phyloP scores from a whole-genome alignment of 2,888 invertebrate genomes.

The Teleogryllus oceanicus region DNA sequence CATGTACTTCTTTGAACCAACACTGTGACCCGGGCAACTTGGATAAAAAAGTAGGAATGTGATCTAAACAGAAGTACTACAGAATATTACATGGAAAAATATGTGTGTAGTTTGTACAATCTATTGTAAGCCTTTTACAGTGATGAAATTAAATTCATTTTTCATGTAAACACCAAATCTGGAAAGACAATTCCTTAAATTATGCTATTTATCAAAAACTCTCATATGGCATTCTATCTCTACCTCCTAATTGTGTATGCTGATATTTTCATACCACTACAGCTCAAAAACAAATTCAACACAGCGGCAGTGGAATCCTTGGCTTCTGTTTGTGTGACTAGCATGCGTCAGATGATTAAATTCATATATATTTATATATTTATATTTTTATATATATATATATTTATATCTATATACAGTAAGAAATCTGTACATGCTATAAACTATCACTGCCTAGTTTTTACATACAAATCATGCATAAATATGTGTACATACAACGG shows the following conservation, averaged over 20 bases:
- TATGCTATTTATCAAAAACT: constrained; percentile 9
- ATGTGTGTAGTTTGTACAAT: constrained; percentile 1
- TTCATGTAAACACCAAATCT: neutral
- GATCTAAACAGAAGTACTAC: constrained; percentile 1
- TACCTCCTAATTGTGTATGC: constrained; percentile 1
- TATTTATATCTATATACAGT: constrained; percentile 18
- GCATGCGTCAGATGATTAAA: constrained; percentile 18
- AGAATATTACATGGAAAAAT: constrained; percentile 11
- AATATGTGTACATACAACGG: neutral
- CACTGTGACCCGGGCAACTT: constrained; percentile 3
- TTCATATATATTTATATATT: constrained; percentile 10
- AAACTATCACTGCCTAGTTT: neutral
- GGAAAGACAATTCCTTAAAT: constrained; percentile 3
- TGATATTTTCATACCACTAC: constrained; percentile 18
- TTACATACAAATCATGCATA: neutral
- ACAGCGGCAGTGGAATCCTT: neutral
- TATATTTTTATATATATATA: neutral
- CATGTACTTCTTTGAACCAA: constrained; percentile 18
- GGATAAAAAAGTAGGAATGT: constrained; percentile 11
- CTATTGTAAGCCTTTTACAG: constrained; percentile 1
- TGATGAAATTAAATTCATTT: neutral
- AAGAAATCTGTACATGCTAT: constrained; percentile 7
- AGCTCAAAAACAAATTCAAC: neutral
- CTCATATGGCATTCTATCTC: neutral
- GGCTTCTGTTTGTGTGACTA: constrained; percentile 18